Base-by-base conservation (phyloP, 2,888 invertebrate genomes). In the Drosophila ustulata region DNA sequence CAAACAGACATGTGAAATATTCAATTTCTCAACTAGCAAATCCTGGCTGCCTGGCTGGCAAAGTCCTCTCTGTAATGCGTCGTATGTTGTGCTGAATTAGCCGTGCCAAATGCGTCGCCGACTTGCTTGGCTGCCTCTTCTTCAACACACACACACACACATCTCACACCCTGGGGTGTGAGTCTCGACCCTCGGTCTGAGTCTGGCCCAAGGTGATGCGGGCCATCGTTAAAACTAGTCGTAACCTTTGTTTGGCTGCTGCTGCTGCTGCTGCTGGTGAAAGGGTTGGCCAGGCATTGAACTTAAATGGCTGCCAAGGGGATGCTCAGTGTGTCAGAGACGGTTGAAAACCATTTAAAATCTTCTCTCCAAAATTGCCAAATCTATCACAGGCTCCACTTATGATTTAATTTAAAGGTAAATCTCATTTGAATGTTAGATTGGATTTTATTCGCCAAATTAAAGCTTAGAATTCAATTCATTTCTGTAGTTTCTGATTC, bases 1-100 rank as follows among this genome's bases (percentile, higher is more conserved):
- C 75, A 78, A 81, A 80, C 82, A 80, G 80, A 83, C 74, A 82
- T 82, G 80, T 82, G 82, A 82, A 78, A 82, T 82, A 82, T 82
- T 82, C 78, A 82, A 82, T 82, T 82, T 80, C 76, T 82, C 82
- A 82, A 78, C 69, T 71, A 68, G 77, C 59, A 79, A 77, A 79
- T 72, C 79, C 77, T 63, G 65, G 45, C 59, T 37, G 37, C 37
- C 37, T 37, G 37, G 37, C n/a, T 52, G 63, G 57, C 66, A 46
- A 55, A 50, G 55, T 66, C 51, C 61, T 41, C 25, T 28, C 65
- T 66, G 61, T 74, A 74, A 77, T 75, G 74, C 71, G 69, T 78
- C 67, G 66, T 75, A 66, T 76, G 66, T 78, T 74, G 71, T 66
- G 61, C 77, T 71, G 79, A 74, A 79, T 79, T 79, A 79, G 79